Evolutionary conservation across 2,888 invertebrate genomes (phyloP).

Genomic region (Macropis europaea): DNA sequence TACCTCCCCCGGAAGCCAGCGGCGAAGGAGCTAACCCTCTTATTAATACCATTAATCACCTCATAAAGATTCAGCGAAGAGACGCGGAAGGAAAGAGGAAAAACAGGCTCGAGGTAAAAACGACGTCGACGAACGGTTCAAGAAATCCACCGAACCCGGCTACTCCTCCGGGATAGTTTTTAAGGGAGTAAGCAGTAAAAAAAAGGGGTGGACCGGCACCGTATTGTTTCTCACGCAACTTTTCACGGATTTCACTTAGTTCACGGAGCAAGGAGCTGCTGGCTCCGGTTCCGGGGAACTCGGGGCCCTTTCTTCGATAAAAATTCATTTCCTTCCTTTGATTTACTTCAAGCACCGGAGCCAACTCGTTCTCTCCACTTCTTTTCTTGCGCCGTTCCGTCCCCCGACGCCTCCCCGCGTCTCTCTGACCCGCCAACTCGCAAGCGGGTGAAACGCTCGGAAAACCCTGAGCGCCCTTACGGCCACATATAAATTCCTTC

Average conservation of each 20-base stretch:
- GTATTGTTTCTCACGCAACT: slow-evolving; percentile 66
- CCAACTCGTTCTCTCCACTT: slow-evolving; percentile 69
- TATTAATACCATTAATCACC: slow-evolving; percentile 74
- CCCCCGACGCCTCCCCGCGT: slow-evolving; percentile 20
- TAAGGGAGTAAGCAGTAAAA: slow-evolving; percentile 17
- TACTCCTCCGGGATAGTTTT: slow-evolving; percentile 49
- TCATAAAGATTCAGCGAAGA: slow-evolving; percentile 38
- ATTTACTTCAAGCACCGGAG: slow-evolving; percentile 70
- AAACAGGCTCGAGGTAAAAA: slow-evolving; percentile 35
- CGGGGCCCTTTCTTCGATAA: slow-evolving; percentile 67
- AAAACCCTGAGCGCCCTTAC: slow-evolving; percentile 33
- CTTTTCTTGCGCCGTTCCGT: slow-evolving; percentile 61
- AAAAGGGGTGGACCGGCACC: slow-evolving; percentile 32
- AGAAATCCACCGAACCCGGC: slow-evolving; percentile 57
- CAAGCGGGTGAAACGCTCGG: slow-evolving; percentile 37
- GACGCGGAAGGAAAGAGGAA: slow-evolving; percentile 13
- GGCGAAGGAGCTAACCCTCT: slow-evolving; percentile 50
- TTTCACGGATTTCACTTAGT: slow-evolving; percentile 65
- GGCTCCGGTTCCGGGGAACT: slow-evolving; percentile 37
- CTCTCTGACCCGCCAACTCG: not conserved
- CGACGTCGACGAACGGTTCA: slow-evolving; percentile 34
- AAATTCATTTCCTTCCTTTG: slow-evolving; percentile 75
- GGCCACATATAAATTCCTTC: slow-evolving; percentile 57
- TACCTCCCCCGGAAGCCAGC: slow-evolving; percentile 6
- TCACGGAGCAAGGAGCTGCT: slow-evolving; percentile 43